Percentiles rank a stretch among this genome's conserved stretches.
These are phyloP conservation scores for Corticium candelabrum DNA, from an alignment of 37 sponge, comb jelly and placozoan species.

Conservation along the genomic window DNA sequence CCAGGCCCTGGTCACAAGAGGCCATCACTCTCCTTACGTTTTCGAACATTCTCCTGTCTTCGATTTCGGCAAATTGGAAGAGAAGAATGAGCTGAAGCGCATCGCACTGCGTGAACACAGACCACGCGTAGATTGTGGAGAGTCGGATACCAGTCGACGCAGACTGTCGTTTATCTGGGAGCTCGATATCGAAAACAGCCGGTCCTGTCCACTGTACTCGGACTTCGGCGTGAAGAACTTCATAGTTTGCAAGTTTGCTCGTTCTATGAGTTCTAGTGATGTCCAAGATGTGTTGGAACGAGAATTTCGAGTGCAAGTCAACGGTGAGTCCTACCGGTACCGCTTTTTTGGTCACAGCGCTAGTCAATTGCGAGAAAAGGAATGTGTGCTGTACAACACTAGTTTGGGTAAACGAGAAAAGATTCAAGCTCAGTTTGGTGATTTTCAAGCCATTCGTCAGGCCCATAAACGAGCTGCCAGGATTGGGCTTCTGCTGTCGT, in stretches of 20 bases:
- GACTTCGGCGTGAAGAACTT: neutral
- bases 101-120: too few species aligned
- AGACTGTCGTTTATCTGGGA: too few species aligned
- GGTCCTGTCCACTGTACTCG: neutral
- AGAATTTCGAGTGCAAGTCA: neutral
- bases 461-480: neutral
- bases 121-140: too few species aligned
- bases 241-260: neutral
- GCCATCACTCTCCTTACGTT: too few species aligned
- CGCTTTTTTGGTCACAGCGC: neutral
- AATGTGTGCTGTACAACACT: neutral
- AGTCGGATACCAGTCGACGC: too few species aligned
- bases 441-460: neutral
- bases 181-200: neutral
- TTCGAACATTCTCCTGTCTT: too few species aligned
- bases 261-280: neutral
- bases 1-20: too few species aligned
- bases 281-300: neutral
- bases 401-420: neutral
- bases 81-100: too few species aligned
- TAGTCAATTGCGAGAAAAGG: neutral
- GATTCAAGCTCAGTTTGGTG: neutral
- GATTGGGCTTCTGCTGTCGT: slow-evolving; percentile 67
- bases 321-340: neutral
- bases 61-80: too few species aligned